Percentiles rank a stretch among this genome's conserved stretches.
Conservation (phyloP, 1,140 invertebrate species). For the Acromyrmex echinatior region DNA sequence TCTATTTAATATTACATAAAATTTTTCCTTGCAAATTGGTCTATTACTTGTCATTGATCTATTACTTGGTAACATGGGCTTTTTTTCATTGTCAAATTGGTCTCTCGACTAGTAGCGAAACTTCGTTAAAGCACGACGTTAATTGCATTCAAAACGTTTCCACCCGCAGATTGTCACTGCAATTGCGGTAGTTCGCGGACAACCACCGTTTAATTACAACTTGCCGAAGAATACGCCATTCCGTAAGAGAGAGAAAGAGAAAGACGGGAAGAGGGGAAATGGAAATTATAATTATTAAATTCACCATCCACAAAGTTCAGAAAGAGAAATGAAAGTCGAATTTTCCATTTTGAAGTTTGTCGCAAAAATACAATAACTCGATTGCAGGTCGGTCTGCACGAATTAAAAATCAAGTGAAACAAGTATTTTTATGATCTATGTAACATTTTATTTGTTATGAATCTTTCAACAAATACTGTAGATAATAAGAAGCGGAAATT, state of each 20-base stretch:
- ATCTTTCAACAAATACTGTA: neutral
- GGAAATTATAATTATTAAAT: slow-evolving; percentile 79
- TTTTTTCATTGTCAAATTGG: slow-evolving; percentile 60
- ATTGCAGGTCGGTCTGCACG: neutral
- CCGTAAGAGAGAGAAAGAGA: slow-evolving; percentile 14
- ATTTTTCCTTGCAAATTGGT: slow-evolving; percentile 23
- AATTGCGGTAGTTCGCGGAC: slow-evolving; percentile 64
- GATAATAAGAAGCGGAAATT: neutral
- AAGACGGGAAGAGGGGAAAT: slow-evolving; percentile 6
- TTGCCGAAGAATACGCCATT: slow-evolving; percentile 77
- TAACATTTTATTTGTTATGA: neutral
- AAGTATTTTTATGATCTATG: neutral
- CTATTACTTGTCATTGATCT: slow-evolving; percentile 27
- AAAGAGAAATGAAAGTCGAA: slow-evolving; percentile 45
- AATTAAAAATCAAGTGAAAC: slow-evolving; percentile 6
- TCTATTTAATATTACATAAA: slow-evolving; percentile 23
- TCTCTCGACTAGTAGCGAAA: slow-evolving; percentile 54
- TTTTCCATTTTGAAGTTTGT: slow-evolving; percentile 55
- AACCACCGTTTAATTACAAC: slow-evolving; percentile 82
- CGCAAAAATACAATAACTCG: slow-evolving; percentile 41
- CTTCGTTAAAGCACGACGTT: slow-evolving; percentile 73
- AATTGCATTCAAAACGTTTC: slow-evolving; percentile 76
- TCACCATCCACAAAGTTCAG: slow-evolving; percentile 40
- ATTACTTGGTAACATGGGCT: slow-evolving; percentile 46
- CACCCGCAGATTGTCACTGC: slow-evolving; percentile 71